Base-by-base conservation (phyloP, 2,888 invertebrate species). In the Baronia brevicornis region DNA sequence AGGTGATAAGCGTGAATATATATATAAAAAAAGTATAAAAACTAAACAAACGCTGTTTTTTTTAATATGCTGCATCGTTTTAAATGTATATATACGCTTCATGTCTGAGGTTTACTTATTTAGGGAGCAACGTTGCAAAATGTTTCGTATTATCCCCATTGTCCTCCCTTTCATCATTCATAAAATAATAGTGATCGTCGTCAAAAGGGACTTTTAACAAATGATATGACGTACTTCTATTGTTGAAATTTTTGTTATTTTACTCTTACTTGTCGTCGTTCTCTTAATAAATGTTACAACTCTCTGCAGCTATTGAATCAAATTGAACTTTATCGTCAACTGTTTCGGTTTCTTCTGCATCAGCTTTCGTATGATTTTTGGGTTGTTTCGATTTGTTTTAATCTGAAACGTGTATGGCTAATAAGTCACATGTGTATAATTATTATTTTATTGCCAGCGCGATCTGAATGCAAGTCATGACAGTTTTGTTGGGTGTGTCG, bases 141-240 rank as follows among this genome's bases (percentile, higher is more conserved):
- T 56, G 57, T 56, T 60, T 58, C 60, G 63, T 53, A 51, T 45
- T 48, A 51, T 51, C 49, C 63, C 64, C 59, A 55, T 52, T 60
- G 58, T 46, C 49, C 49, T 50, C 51, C 68, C 69, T 61, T 61
- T 57, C 70, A 71, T 75, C 77, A 72, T 77, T 80, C 77, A 80
- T 75, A 73, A 73, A 74, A 74, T 78, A 82, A 82, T 79, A 78
- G 77, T 72, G 66, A 67, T 66, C 75, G 66, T 71, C 75, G 66
- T 75, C 74, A 69, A 70, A 74, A 80, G 79, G 80, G 79, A 79
- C 79, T 73, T 74, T 79, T 80, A 75, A 80, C 82, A 84, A 84
- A 84, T 82, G 82, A 82, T 78, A 80, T 68, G 65, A 70, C 71
- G 67, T 60, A 70, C 66, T 72, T 64, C 79, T 72, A 80, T 82